These are phyloP conservation scores for Varecia variegata DNA, from an alignment of 2,797 vertebrate genomes.

Conservation along the genomic window DNA sequence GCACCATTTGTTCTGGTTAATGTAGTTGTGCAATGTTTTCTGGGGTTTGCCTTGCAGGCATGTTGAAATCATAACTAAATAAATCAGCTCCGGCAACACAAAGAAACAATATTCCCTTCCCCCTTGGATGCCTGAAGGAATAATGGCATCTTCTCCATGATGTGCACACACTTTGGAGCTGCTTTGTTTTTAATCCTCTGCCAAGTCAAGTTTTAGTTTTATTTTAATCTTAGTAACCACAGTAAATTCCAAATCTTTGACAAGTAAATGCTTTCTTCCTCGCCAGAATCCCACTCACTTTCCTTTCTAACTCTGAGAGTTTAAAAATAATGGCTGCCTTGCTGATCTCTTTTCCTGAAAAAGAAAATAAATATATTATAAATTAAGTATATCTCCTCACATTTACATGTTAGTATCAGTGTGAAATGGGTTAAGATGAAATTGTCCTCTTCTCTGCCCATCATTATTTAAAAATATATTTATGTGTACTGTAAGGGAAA, in stretches of 20 bases:
- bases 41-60: slow-evolving; percentile 77
- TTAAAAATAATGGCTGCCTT: slow-evolving; percentile 54
- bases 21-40: slow-evolving; percentile 80
- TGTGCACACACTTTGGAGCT: slow-evolving; percentile 63
- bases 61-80: slow-evolving; percentile 80
- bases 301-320: slow-evolving; percentile 64
- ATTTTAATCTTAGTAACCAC: slow-evolving; percentile 75
- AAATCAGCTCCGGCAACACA: slow-evolving; percentile 75
- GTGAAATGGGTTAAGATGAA: slow-evolving; percentile 53
- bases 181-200: slow-evolving; percentile 77
- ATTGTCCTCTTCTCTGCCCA: slow-evolving; percentile 41
- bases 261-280: slow-evolving; percentile 72
- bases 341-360: slow-evolving; percentile 40
- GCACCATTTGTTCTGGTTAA: slow-evolving; percentile 77
- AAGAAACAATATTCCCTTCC: slow-evolving; percentile 72
- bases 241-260: slow-evolving; percentile 78
- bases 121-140: slow-evolving; percentile 64
- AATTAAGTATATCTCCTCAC: slow-evolving; percentile 28
- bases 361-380: neutral
- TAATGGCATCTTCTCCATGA: slow-evolving; percentile 61
- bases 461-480: neutral
- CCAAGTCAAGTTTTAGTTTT: slow-evolving; percentile 73
- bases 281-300: slow-evolving; percentile 59
- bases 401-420: slow-evolving; percentile 66
- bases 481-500: neutral